Conservation (phyloP, 1,140 invertebrate species). For the Stratiolaelaps scimitus region DNA sequence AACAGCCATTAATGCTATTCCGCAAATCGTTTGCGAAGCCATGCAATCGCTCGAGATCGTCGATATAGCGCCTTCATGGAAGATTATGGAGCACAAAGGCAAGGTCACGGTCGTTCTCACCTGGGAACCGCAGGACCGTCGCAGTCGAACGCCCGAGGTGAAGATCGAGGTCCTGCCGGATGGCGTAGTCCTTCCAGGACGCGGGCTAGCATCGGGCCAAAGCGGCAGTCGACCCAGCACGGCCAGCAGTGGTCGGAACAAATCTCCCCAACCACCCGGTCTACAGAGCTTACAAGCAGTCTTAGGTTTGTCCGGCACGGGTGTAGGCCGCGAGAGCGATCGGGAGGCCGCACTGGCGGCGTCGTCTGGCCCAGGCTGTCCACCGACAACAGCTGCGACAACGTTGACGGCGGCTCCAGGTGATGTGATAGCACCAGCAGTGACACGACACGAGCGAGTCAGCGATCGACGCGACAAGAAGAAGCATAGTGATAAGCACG, state of each 20-base stretch:
- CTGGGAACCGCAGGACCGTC: constrained; percentile 52
- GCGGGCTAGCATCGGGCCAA: neutral
- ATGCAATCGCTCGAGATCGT: constrained; percentile 81
- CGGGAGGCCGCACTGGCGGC: neutral
- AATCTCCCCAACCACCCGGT: constrained; percentile 1
- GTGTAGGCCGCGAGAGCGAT: neutral
- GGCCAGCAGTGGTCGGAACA: constrained; percentile 10
- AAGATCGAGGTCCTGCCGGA: constrained; percentile 34
- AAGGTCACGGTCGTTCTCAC: constrained; percentile 81
- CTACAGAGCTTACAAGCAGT: neutral
- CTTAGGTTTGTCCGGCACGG: neutral
- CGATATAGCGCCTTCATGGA: constrained; percentile 88
- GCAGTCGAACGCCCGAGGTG: constrained; percentile 35
- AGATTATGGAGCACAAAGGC: constrained; percentile 90
- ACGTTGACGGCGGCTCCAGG: neutral
- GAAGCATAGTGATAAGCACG: constrained; percentile 29
- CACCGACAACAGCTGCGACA: neutral
- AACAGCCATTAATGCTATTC: constrained; percentile 73
- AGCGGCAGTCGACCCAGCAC: constrained; percentile 2
- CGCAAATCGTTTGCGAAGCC: constrained; percentile 88
- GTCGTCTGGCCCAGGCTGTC: neutral
- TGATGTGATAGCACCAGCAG: too few relatives aligned
- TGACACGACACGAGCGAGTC: neutral
- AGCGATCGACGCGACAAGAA: constrained; percentile 3
- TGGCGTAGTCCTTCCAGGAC: neutral